phyloP scores from a whole-genome alignment of 2,113 vertebrate genomes.

The Murina feae region DNA sequence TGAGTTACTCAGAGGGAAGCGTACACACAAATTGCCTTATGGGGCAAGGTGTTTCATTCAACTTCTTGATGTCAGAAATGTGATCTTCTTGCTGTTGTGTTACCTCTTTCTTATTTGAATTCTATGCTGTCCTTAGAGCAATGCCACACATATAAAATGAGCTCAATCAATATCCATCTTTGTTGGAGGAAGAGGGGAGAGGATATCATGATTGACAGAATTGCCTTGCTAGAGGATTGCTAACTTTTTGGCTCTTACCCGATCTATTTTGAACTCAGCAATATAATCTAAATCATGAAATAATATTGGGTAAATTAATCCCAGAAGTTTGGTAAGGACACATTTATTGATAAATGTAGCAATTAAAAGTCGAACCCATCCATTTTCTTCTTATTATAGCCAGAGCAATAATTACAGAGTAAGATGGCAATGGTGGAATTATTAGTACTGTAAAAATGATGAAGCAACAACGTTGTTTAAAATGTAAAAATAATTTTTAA shows the following conservation, averaged over 20 bases:
- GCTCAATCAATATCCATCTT: background rate
- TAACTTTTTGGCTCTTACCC: background rate
- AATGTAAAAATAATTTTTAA: slow-evolving; percentile 20
- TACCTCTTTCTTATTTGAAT: background rate
- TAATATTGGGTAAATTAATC: background rate
- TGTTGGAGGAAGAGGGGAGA: background rate
- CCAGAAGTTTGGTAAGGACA: background rate
- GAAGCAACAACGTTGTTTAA: background rate
- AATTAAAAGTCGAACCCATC: background rate
- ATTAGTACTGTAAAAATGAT: background rate
- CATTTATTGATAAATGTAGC: background rate
- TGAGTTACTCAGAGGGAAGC: background rate
- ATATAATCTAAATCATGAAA: background rate
- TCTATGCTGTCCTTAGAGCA: background rate
- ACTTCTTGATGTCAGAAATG: background rate
- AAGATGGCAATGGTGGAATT: background rate
- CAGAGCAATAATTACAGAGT: background rate
- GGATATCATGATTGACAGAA: background rate
- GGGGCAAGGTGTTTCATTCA: background rate
- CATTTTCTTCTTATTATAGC: background rate
- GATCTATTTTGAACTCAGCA: background rate
- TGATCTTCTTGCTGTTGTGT: background rate
- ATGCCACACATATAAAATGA: background rate
- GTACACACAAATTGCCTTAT: background rate
- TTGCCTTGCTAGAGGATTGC: background rate